These are phyloP conservation scores for Contarinia nasturtii DNA, from an alignment of 1,140 invertebrate species.

Conservation along the genomic window DNA sequence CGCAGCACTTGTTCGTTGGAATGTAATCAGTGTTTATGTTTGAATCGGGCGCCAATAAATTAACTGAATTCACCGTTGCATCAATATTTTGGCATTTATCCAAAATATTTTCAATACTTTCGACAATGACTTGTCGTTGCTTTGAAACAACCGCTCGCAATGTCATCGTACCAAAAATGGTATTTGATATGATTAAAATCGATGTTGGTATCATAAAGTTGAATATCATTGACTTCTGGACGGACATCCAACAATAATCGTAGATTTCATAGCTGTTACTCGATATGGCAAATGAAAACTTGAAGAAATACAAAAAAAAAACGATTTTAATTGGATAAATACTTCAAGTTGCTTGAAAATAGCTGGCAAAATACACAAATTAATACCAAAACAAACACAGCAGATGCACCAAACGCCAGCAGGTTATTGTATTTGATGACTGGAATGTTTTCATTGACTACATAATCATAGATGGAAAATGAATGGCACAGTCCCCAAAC, in stretches of 20 bases:
- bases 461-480: slow-evolving; percentile 23
- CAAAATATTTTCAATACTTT: slow-evolving; percentile 5
- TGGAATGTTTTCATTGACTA: slow-evolving; percentile 14
- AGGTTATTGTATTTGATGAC: slow-evolving; percentile 28
- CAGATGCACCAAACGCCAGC: slow-evolving; percentile 31
- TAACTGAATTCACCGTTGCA: not conserved
- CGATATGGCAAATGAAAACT: slow-evolving; percentile 38
- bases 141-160: slow-evolving; percentile 1
- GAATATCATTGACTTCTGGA: slow-evolving; percentile 47
- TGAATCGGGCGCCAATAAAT: not conserved
- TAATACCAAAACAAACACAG: slow-evolving; percentile 31
- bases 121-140: slow-evolving; percentile 4
- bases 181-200: slow-evolving; percentile 38
- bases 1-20: slow-evolving; percentile 4
- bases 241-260: slow-evolving; percentile 51
- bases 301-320: slow-evolving; percentile 11
- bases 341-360: not conserved
- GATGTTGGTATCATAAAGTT: slow-evolving; percentile 50
- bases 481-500: slow-evolving; percentile 41
- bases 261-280: slow-evolving; percentile 45
- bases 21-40: not conserved
- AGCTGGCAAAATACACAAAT: slow-evolving; percentile 1
- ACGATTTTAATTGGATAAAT: not conserved
- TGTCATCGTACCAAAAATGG: slow-evolving; percentile 24
- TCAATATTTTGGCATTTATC: not conserved